Evolutionary conservation across 2,797 vertebrate species (phyloP).

Genomic region (Novumbra hubbsi): DNA sequence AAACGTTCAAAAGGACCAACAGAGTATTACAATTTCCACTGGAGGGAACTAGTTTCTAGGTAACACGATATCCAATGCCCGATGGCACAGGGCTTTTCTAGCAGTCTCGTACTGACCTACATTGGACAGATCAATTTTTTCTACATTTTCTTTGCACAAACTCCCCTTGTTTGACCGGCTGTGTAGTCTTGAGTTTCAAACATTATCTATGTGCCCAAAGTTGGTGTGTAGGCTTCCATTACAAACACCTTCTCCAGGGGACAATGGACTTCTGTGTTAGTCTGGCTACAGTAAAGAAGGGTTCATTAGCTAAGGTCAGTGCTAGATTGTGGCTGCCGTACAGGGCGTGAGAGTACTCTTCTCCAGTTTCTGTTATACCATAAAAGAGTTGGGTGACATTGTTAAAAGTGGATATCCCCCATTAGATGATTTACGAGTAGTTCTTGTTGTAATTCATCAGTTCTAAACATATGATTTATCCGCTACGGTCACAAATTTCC

Average conservation of each 20-base stretch:
- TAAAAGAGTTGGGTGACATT: slow-evolving; percentile 16
- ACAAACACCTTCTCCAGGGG: slow-evolving; percentile 56
- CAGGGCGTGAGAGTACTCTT: slow-evolving; percentile 54
- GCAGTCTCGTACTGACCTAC: slow-evolving; percentile 52
- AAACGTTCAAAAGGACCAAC: not conserved
- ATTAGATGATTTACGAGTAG: not conserved
- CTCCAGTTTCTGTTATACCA: slow-evolving; percentile 35
- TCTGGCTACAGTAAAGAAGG: slow-evolving; percentile 39
- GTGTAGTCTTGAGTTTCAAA: slow-evolving; percentile 66
- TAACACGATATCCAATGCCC: slow-evolving; percentile 25
- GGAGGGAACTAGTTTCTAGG: slow-evolving; percentile 14
- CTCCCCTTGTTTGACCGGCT: slow-evolving; percentile 54
- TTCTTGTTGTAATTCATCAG: not conserved
- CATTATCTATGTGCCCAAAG: slow-evolving; percentile 51
- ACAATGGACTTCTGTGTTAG: slow-evolving; percentile 72
- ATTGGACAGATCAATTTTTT: slow-evolving; percentile 51
- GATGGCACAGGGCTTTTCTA: slow-evolving; percentile 23
- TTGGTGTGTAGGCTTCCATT: slow-evolving; percentile 59
- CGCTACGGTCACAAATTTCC: not conserved
- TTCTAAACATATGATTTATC: not conserved
- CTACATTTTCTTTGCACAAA: slow-evolving; percentile 61
- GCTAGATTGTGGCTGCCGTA: slow-evolving; percentile 37
- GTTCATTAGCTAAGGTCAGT: slow-evolving; percentile 51
- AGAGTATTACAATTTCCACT: not conserved
- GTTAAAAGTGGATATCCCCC: not conserved